phyloP scores from a whole-genome alignment of 2,888 invertebrate genomes.

The Calameuta filiformis region DNA sequence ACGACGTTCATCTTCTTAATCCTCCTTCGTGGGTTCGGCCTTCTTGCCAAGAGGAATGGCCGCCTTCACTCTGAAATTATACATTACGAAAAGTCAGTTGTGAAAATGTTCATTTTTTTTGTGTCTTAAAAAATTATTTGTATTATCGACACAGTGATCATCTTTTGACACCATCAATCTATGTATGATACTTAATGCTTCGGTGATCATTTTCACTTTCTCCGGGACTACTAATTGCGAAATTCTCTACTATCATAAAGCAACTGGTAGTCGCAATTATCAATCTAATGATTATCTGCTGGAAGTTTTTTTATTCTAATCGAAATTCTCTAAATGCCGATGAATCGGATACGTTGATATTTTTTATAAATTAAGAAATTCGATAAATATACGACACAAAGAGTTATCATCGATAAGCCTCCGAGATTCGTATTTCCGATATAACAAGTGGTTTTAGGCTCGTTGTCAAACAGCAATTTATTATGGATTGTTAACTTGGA shows the following conservation, averaged over 20 bases:
- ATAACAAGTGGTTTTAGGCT: not conserved
- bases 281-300: not conserved
- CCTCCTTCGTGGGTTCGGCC: slow-evolving; percentile 85
- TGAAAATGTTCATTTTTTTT: not conserved
- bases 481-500: not conserved
- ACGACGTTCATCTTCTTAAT: slow-evolving; percentile 68
- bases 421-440: not conserved
- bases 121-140: not conserved
- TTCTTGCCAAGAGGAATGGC: slow-evolving; percentile 91
- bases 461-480: not conserved
- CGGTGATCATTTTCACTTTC: not conserved
- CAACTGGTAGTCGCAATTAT: not conserved
- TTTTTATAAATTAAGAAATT: not conserved
- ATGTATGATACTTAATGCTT: not conserved
- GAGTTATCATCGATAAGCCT: not conserved
- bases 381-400: not conserved
- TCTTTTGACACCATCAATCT: not conserved
- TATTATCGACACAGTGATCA: not conserved
- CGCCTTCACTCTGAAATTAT: slow-evolving; percentile 80
- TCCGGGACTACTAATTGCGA: not conserved
- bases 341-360: not conserved
- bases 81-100: not conserved
- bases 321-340: not conserved
- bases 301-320: not conserved
- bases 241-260: not conserved